Base-by-base conservation (phyloP, 2,888 invertebrate species). In the Drosophila yooni region DNA sequence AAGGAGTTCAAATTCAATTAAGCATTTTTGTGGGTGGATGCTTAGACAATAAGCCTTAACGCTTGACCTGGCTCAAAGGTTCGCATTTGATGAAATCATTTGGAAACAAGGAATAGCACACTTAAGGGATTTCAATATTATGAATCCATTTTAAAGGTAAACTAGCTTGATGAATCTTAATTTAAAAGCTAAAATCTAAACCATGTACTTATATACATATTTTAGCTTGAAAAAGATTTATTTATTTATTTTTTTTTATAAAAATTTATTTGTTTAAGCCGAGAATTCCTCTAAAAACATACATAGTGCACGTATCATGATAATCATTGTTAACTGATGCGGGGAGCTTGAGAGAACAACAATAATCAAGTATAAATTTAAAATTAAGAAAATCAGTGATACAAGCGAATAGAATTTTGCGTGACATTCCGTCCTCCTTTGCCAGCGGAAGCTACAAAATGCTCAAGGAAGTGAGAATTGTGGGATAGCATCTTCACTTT, bases 251-350 rank as follows among this genome's bases (percentile, higher is more conserved):
- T 21, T 21, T 66, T 70, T 83, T 80, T 69, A 64, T 8, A 36
- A 76, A 71, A 76, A 71, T 83, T 82, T 82, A 76, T 78, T 48
- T 72, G 66, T 81, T 81, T 82, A 84, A 83, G 82, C 79, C 53
- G 72, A 82, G 68, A 25, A 74, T 73, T 85, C 70, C 63, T 75
- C 67, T 60, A 83, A 54, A 74, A 67, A 62, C 57, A 72, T 57
- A 66, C 46, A 29, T 60, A 70, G 70, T 52, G 25, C 40, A 72
- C 66, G 58, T 64, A 73, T 51, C 21, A 40, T 58, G 52, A 43
- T 62, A 59, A 43, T 21, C 27, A 52, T 59, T 54, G 53, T 70
- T 57, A 62, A 63, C 64, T 69, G 52, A n/a, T 29, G 59, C 54
- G 60, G 40, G 15, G 29, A 53, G 56, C 53, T 62, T 78, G 52